Evolutionary conservation across 2,888 invertebrate species (phyloP).

Genomic region (Ditula angustiorana): DNA sequence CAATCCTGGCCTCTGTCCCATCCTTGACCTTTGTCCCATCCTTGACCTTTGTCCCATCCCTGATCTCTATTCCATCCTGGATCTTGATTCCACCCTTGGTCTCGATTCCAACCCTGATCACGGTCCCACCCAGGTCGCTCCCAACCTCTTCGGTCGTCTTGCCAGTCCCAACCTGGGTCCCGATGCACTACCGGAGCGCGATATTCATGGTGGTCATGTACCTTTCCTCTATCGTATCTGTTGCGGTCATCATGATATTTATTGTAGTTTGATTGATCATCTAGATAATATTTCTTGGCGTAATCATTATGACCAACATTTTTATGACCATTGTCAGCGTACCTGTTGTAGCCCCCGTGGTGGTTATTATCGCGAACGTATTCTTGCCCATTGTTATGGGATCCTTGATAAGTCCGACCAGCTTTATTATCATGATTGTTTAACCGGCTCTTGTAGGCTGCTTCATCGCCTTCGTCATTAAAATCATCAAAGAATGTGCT

Average conservation of each 20-base stretch:
- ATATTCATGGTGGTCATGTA: constrained; percentile 67
- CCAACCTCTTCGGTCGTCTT: constrained; percentile 62
- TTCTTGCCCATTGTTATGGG: constrained; percentile 75
- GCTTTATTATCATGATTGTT: constrained; percentile 76
- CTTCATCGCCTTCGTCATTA: constrained; percentile 78
- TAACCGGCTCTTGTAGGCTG: constrained; percentile 72
- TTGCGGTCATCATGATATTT: constrained; percentile 73
- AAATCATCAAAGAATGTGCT: constrained; percentile 89
- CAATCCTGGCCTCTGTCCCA: constrained; percentile 61
- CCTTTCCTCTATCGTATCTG: constrained; percentile 68
- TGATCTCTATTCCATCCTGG: constrained; percentile 52
- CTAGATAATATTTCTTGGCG: constrained; percentile 77
- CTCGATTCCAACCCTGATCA: constrained; percentile 43
- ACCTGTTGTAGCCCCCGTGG: constrained; percentile 70
- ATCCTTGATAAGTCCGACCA: constrained; percentile 73
- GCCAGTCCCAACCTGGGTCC: constrained; percentile 70
- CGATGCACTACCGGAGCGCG: constrained; percentile 57
- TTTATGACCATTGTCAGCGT: constrained; percentile 74
- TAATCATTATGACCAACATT: constrained; percentile 73
- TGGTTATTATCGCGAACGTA: constrained; percentile 70
- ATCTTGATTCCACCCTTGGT: constrained; percentile 50
- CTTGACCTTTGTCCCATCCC: constrained; percentile 56
- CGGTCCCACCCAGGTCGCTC: constrained; percentile 45
- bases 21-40: constrained; percentile 57
- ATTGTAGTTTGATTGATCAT: constrained; percentile 73